A percentile compares a stretch with the other conserved stretches of the same genome.
Evolutionary conservation across 2,113 vertebrate genomes (phyloP).

Genomic region (Chaetorhynchus papuensis): DNA sequence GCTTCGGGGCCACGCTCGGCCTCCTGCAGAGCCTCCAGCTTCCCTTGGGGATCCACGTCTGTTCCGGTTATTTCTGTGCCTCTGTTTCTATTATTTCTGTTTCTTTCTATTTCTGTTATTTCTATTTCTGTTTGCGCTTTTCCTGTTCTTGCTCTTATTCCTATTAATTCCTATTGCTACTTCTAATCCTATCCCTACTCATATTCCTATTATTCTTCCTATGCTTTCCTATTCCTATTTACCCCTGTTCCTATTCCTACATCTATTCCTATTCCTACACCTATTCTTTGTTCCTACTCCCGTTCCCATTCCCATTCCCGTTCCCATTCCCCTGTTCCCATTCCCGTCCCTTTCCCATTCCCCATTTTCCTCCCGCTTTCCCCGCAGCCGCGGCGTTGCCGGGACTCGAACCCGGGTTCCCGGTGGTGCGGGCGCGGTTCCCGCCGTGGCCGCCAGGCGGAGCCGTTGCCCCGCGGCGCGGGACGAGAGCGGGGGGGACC

Average conservation of each 20-base stretch:
- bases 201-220: background rate
- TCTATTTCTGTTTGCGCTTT: background rate
- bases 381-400: rapidly evolving
- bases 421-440: rapidly evolving
- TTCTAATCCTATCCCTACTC: background rate
- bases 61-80: background rate
- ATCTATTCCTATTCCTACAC: background rate
- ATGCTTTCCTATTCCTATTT: too few relatives aligned
- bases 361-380: rapidly evolving
- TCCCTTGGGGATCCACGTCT: rapidly evolving
- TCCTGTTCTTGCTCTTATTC: background rate
- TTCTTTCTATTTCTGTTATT: background rate
- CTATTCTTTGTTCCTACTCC: rapidly evolving
- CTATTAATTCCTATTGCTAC: background rate
- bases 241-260: too few relatives aligned
- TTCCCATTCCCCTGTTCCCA: too few relatives aligned
- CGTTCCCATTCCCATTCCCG: background rate
- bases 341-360: background rate
- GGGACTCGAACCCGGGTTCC: rapidly evolving
- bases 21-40: background rate
- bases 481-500: too few relatives aligned
- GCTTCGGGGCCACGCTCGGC: background rate
- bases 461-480: background rate
- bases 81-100: background rate
- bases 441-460: background rate